phyloP scores from a whole-genome alignment of 2,797 vertebrate species.

The Poecilia velifera region DNA sequence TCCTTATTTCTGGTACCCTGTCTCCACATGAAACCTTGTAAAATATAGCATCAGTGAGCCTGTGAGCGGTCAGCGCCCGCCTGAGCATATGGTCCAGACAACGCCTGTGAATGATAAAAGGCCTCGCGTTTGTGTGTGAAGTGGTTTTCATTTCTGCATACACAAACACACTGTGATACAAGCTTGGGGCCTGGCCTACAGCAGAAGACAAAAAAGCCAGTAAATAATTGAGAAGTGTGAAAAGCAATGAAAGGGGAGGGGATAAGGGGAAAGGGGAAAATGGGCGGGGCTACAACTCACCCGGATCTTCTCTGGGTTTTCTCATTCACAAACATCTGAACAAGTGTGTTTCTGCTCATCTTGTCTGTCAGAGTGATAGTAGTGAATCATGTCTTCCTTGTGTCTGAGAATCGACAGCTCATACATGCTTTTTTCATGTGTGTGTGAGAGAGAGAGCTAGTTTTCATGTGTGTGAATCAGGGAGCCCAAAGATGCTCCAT shows the following conservation, averaged over 20 bases:
- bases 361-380: not conserved
- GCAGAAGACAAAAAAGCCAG: conserved; percentile 62
- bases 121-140: conserved; percentile 42
- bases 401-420: conserved; percentile 1
- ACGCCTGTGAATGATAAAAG: conserved; percentile 37
- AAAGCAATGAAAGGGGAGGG: conserved; percentile 39
- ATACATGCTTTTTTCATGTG: conserved; percentile 7
- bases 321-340: not conserved
- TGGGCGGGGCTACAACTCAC: not conserved
- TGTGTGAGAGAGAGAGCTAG: not conserved
- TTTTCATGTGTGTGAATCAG: conserved; percentile 15
- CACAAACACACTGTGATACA: conserved; percentile 49
- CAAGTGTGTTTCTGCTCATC: conserved; percentile 6
- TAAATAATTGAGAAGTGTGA: conserved; percentile 74
- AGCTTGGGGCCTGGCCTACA: conserved; percentile 47
- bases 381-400: not conserved
- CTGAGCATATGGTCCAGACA: conserved; percentile 31
- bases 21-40: not conserved
- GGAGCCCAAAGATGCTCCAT: conserved; percentile 75
- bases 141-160: conserved; percentile 41
- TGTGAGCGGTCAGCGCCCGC: conserved; percentile 26
- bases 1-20: not conserved
- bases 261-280: not conserved
- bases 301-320: not conserved
- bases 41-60: conserved; percentile 15